phyloP scores from a whole-genome alignment of 2,888 invertebrate genomes.

The Leptarthrus brevirostris region DNA sequence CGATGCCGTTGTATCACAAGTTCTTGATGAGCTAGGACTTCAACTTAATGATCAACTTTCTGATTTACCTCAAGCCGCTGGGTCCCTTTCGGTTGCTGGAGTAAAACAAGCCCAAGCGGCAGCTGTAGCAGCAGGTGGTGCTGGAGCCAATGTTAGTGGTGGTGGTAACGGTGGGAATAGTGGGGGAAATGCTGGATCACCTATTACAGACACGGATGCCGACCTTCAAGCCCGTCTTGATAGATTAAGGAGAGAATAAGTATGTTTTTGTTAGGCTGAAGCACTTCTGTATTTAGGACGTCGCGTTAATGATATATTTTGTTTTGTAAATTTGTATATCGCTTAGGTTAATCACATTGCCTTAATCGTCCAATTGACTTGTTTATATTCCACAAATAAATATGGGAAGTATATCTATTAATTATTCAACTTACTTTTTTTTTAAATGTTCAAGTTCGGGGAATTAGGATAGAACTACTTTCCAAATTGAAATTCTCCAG shows the following conservation, averaged over 20 bases:
- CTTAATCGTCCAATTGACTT: background rate
- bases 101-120: constrained; percentile 74
- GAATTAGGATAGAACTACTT: no score
- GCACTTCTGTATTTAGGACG: background rate
- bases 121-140: constrained; percentile 68
- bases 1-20: constrained; percentile 94
- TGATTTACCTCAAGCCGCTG: constrained; percentile 79
- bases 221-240: constrained; percentile 97
- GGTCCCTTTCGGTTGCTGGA: constrained; percentile 71
- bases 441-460: no score
- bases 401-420: no score
- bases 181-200: constrained; percentile 68
- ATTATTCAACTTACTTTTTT: no score
- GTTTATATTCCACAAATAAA: no score
- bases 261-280: no score
- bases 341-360: constrained; percentile 27
- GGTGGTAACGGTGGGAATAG: constrained; percentile 66
- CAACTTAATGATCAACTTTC: constrained; percentile 93
- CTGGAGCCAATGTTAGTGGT: constrained; percentile 65
- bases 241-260: constrained; percentile 88
- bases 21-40: constrained; percentile 95
- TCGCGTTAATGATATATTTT: background rate
- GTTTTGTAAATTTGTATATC: constrained; percentile 36
- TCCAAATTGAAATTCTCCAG: no score
- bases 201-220: constrained; percentile 88